Base-by-base conservation (phyloP, 2,113 vertebrate genomes). In the Anolis sagrei region DNA sequence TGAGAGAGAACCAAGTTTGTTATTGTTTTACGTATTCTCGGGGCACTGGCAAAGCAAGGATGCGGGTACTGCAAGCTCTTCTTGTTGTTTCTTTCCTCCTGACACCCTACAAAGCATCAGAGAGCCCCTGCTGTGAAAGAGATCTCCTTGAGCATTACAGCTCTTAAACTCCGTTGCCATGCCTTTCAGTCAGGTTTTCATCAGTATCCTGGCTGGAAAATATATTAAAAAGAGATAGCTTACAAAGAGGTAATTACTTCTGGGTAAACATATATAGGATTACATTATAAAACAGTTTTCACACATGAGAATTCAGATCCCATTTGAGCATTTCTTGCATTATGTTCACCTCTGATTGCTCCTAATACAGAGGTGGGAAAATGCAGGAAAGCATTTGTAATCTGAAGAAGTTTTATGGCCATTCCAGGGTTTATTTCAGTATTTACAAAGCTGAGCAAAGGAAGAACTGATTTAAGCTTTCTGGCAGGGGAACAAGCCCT, bases 191-290 rank as follows among this genome's bases (percentile, higher is more conserved):
- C 86, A 92, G 85, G 72, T 87, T 93, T 89, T 79, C 27, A 70
- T 84, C 27, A 69, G n/a, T 79, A 85, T 70, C 86, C 85, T 92
- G 86, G 78, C 79, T 91, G 89, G 44, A 86, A 89, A 72, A 48
- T 69, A 91, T 36, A 81, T 76, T 89, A 48, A 83, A 84, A 49
- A 87, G 62, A 64, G 86, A 2, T 54, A 44, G 89, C 79, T 87
- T 90, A 61, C 78, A 76, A 86, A 79, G 44, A 79, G 87, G 23
- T 90, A 83, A 18, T 48, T 66, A 61, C 74, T 72, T 72, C 69
- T 76, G 75, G 25, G 75, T n/a, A 51, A 58, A 58, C 76, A 54
- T 79, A 11, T 11, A 62, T 44, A 16, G 58, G 34, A 61, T 27
- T 79, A 14, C 58, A 27, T 23, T 64, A 27, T 19, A 78, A 25